Evolutionary conservation across 2,888 invertebrate species (phyloP).

Genomic region (Pristionchus mayeri): DNA sequence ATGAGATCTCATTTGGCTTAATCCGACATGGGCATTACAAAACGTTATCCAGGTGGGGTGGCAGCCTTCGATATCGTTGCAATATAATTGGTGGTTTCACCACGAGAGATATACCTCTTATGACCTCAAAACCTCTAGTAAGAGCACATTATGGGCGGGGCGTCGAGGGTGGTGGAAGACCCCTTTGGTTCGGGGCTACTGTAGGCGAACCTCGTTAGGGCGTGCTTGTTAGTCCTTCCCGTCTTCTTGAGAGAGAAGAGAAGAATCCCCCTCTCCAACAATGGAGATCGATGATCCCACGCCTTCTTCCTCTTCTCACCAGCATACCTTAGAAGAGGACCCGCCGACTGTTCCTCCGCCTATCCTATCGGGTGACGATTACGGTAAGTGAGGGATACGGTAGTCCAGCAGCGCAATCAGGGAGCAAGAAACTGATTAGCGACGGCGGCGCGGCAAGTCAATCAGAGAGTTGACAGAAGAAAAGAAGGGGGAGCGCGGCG

Average conservation of each 20-base stretch:
- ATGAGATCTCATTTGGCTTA: neutral
- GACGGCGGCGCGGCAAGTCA: slow-evolving; percentile 25
- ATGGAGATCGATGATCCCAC: slow-evolving; percentile 25
- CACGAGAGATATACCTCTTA: neutral
- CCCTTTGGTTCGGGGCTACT: neutral
- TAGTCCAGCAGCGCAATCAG: slow-evolving; percentile 5
- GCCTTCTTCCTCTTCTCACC: neutral
- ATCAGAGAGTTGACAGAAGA: slow-evolving; percentile 31
- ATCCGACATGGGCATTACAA: slow-evolving; percentile 15
- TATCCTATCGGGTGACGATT: neutral
- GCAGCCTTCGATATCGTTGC: neutral
- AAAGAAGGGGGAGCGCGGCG: neutral
- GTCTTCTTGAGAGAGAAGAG: slow-evolving; percentile 5
- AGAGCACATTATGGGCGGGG: neutral
- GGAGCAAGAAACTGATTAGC: slow-evolving; percentile 11
- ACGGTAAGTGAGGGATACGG: neutral
- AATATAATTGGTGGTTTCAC: neutral
- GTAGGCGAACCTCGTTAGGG: slow-evolving; percentile 30
- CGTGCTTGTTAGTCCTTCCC: slow-evolving; percentile 26
- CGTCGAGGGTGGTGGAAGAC: neutral
- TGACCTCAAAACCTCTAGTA: neutral
- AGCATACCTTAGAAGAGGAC: neutral
- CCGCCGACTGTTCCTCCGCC: neutral
- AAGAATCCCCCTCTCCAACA: slow-evolving; percentile 15
- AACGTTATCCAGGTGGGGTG: neutral